Evolutionary conservation across 2,888 invertebrate genomes (phyloP).

Genomic region (Plebejus melissa): DNA sequence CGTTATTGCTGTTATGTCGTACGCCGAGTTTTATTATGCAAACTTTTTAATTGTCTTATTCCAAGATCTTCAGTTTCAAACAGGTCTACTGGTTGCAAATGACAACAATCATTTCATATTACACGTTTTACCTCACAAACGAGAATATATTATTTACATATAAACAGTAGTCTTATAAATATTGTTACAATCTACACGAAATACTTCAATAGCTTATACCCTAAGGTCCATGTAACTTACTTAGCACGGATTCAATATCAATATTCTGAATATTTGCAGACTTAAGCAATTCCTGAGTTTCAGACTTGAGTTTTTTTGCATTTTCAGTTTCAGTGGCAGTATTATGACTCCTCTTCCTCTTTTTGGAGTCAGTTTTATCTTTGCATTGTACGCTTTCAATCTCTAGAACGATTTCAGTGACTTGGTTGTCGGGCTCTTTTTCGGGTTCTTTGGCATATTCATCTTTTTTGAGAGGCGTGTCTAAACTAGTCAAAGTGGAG

Average conservation of each 20-base stretch:
- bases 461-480: conserved; percentile 60
- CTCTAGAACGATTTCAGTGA: conserved; percentile 59
- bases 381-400: conserved; percentile 49
- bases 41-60: neutral
- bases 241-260: conserved; percentile 70
- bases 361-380: conserved; percentile 49
- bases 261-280: conserved; percentile 66
- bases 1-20: neutral
- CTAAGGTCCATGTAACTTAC: conserved; percentile 68
- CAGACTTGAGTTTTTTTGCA: conserved; percentile 56
- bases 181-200: conserved; percentile 22
- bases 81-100: neutral
- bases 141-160: conserved; percentile 23
- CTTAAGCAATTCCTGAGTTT: conserved; percentile 56
- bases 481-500: conserved; percentile 68
- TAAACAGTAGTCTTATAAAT: conserved; percentile 15
- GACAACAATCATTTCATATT: neutral
- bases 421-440: conserved; percentile 43
- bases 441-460: conserved; percentile 42
- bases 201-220: conserved; percentile 30
- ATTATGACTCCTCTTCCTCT: conserved; percentile 56
- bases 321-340: conserved; percentile 49
- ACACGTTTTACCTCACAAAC: conserved; percentile 29
- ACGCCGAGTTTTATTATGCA: neutral
- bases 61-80: neutral